Evolutionary conservation across 2,888 invertebrate genomes (phyloP), one percentile per base, ranked within the genome.

Genomic region (Rhopalosiphum nymphaeae): DNA sequence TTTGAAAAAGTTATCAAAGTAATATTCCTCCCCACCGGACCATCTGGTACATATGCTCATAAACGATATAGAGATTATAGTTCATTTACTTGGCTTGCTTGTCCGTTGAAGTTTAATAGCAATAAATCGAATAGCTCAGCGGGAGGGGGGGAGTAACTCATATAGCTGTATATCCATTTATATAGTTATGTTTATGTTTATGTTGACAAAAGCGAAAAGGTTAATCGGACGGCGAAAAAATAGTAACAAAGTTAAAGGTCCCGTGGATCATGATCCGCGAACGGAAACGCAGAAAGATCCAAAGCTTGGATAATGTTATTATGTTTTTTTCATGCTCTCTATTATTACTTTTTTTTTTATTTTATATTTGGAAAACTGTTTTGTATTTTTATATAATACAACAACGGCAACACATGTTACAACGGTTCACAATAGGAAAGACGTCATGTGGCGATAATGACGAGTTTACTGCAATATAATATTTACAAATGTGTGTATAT

Each of bases 401-500:
- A 42, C 90, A 61, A 49, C 36, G 49, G 86, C 93, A 94, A 86
- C 93, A 94, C 93, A 94, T 94, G 93, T 93, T 93, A 93, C 85
- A 61, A 57, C 16, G 44, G 44, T 93, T 89, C 53, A 93, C 78
- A 94, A 94, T 94, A 44, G 90, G 78, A 89, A 67, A 91, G 93
- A 94, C 93, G 90, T 94, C 93, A 90, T n/a, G 93, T 46, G 86
- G 93, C 61, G 93, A 94, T 94, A 94, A 94, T 94, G 93, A 94
- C 93, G 29, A 93, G 90, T 86, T 78, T 78, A 78, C 78, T 78
- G 21, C 78, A 36, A 21, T 78, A 78, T 78, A 78, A 90, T 29
- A 53, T 84, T 84, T 56, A 84, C 89, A 42, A 56, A 36, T 26
- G 88, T 89, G 78, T 89, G 78, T 56, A 93, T 46, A 36, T 11